Percentiles rank a stretch among this genome's conserved stretches.
phyloP scores from a whole-genome alignment of 2,797 vertebrate species.

The Microctenopoma steveboyesi region DNA sequence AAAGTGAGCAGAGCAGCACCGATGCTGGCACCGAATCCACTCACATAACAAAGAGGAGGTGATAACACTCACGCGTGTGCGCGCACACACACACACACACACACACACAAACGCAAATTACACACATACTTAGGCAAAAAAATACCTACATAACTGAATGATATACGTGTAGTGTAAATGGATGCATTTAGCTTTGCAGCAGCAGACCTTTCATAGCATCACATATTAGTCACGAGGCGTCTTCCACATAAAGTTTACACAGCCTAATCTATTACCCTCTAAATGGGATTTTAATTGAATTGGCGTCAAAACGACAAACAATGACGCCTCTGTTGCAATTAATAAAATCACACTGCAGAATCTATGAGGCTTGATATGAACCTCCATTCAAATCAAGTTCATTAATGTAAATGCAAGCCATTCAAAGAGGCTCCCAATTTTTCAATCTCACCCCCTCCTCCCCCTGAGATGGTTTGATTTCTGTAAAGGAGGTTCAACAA shows the following conservation, averaged over 20 bases:
- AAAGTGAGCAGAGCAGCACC: conserved; percentile 64
- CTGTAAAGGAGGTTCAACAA: conserved; percentile 84
- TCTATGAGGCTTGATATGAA: conserved; percentile 99
- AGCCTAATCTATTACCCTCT: conserved; percentile 90
- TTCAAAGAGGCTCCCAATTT: conserved; percentile 86
- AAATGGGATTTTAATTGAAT: conserved; percentile 98
- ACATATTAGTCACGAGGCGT: conserved; percentile 80
- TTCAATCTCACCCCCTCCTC: conserved; percentile 80
- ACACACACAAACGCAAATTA: background rate
- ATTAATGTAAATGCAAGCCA: conserved; percentile 93
- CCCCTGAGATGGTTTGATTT: conserved; percentile 84
- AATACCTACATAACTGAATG: conserved; percentile 50
- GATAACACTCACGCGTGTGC: conserved; percentile 35
- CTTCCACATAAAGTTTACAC: conserved; percentile 82
- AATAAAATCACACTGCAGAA: conserved; percentile 98
- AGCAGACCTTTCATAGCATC: conserved; percentile 68
- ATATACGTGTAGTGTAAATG: conserved; percentile 23
- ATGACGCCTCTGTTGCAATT: conserved; percentile 98
- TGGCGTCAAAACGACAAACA: conserved; percentile 98
- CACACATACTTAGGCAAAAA: conserved; percentile 1
- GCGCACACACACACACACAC: background rate
- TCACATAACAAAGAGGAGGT: conserved; percentile 67
- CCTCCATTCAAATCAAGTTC: conserved; percentile 96
- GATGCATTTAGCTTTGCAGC: conserved; percentile 13
- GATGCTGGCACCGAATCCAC: conserved; percentile 63